A percentile compares a stretch with the other conserved stretches of the same genome.
These are phyloP conservation scores for Chrysotoxum bicinctum DNA, from an alignment of 2,888 invertebrate genomes.

Conservation along the genomic window DNA sequence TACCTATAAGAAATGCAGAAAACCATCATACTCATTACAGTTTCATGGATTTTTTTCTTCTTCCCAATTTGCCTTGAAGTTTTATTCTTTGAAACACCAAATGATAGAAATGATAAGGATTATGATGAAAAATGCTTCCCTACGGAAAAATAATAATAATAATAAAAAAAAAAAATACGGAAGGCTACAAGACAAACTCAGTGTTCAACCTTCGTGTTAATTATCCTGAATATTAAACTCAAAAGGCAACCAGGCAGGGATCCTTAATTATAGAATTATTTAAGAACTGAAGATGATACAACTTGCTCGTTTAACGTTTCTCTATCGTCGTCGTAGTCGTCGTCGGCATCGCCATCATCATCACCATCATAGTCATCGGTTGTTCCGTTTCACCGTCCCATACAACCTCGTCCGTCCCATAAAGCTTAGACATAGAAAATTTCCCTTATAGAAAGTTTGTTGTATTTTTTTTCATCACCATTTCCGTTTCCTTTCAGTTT, in stretches of 20 bases:
- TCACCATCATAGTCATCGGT: neutral
- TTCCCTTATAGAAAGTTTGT: slow-evolving; percentile 51
- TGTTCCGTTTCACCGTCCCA: slow-evolving; percentile 16
- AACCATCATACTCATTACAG: neutral
- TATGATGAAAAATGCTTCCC: slow-evolving; percentile 36
- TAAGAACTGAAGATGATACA: slow-evolving; percentile 71
- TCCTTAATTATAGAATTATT: slow-evolving; percentile 72
- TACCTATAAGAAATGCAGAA: neutral
- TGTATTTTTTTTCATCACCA: slow-evolving; percentile 27
- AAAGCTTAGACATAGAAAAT: slow-evolving; percentile 41
- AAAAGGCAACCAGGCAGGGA: slow-evolving; percentile 66
- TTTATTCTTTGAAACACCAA: slow-evolving; percentile 39
- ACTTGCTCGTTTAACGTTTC: slow-evolving; percentile 42
- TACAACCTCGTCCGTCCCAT: slow-evolving; percentile 5
- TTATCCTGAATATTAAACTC: slow-evolving; percentile 72
- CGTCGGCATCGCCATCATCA: neutral
- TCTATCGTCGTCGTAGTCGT: neutral
- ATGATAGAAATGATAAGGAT: slow-evolving; percentile 51
- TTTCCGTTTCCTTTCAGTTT: slow-evolving; percentile 25
- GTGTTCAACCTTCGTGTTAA: slow-evolving; percentile 69
- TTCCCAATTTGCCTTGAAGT: slow-evolving; percentile 13
- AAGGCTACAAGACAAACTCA: slow-evolving; percentile 47
- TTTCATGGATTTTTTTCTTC: slow-evolving; percentile 1
- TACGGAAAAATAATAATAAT: slow-evolving; percentile 8
- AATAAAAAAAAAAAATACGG: slow-evolving; percentile 7